Conservation (phyloP, 2,797 vertebrate genomes). For the Prunella strophiata region DNA sequence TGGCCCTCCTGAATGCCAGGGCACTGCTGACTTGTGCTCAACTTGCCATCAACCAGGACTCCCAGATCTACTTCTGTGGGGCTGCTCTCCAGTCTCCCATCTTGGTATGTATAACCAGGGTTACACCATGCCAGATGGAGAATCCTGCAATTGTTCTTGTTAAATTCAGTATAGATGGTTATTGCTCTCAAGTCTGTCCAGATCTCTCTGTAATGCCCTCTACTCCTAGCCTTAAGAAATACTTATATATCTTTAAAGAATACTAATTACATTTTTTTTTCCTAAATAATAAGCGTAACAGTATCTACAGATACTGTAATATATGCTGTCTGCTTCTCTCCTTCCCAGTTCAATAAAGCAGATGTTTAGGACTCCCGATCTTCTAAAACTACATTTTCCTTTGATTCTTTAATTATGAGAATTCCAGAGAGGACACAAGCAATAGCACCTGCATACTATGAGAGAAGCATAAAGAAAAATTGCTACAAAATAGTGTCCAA, state of each 20-base stretch:
- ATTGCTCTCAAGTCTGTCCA: not conserved
- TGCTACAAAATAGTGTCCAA: not conserved
- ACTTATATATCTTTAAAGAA: not conserved
- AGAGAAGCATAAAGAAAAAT: not conserved
- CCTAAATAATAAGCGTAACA: not conserved
- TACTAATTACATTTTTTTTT: not conserved
- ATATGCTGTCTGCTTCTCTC: not conserved
- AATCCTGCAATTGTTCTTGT: not conserved
- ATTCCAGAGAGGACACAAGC: not conserved
- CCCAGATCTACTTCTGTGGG: not conserved
- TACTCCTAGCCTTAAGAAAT: not conserved
- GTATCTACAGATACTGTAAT: not conserved
- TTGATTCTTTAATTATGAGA: not conserved
- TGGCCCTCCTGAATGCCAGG: not conserved
- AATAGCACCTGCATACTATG: not conserved
- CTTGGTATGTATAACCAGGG: not conserved
- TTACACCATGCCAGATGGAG: not conserved
- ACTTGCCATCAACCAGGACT: accelerated
- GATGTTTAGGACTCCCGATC: not conserved
- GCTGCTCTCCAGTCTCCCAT: not conserved
- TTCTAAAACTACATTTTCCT: not conserved
- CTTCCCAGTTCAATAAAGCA: not conserved
- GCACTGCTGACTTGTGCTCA: not conserved
- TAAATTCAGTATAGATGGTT: not conserved
- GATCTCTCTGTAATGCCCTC: not conserved